These are phyloP conservation scores for Megastigmus dorsalis DNA, from an alignment of 2,888 invertebrate species.

Conservation along the genomic window DNA sequence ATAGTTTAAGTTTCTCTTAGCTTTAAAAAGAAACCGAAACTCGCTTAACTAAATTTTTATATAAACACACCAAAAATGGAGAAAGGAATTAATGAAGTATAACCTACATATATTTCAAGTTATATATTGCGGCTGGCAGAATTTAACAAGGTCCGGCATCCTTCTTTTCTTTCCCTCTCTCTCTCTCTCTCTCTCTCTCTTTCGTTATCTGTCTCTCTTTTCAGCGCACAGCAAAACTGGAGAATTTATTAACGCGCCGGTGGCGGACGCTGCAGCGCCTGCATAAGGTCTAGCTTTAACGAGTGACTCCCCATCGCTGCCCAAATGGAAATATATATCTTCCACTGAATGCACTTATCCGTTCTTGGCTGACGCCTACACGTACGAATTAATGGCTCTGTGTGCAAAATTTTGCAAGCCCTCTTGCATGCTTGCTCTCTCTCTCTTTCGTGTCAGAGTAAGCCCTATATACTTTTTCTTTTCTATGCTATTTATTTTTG, in stretches of 20 bases:
- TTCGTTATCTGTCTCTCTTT: constrained; percentile 5
- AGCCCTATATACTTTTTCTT: constrained; percentile 31
- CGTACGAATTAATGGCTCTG: constrained; percentile 71
- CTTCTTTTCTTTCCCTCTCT: background rate
- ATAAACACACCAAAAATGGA: no score
- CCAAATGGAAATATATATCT: constrained; percentile 72
- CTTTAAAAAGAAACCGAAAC: no score
- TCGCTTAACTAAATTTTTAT: no score
- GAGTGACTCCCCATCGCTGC: constrained; percentile 60
- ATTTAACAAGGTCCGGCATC: constrained; percentile 17
- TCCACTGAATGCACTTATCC: constrained; percentile 71
- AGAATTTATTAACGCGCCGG: constrained; percentile 63
- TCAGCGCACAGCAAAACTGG: constrained; percentile 33
- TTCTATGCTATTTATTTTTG: constrained; percentile 11
- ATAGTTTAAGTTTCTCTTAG: no score
- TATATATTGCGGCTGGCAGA: background rate
- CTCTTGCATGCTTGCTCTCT: constrained; percentile 56
- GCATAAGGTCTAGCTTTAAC: constrained; percentile 68
- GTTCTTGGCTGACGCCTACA: constrained; percentile 72
- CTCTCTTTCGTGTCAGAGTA: no score
- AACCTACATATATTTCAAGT: no score
- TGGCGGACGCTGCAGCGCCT: no score
- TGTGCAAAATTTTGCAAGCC: constrained; percentile 52
- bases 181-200: background rate
- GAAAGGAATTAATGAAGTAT: no score